A percentile compares a stretch with the other conserved stretches of the same genome.
These are phyloP conservation scores for Sinosuthora webbiana DNA, from an alignment of 2,113 vertebrate genomes.

Conservation along the genomic window DNA sequence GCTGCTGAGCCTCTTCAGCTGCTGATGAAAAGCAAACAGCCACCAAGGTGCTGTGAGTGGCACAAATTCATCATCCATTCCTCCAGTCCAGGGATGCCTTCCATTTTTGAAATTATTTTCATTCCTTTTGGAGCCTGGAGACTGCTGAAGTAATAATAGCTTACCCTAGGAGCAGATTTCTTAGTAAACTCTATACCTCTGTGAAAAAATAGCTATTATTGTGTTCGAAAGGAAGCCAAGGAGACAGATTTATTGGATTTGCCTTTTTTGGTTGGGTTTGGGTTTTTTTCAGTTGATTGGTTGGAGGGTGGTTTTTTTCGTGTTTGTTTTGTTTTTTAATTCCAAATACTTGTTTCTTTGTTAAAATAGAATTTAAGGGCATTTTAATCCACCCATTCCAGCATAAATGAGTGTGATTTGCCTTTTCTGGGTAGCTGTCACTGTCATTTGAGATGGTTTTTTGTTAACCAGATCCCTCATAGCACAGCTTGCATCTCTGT, in stretches of 20 bases:
- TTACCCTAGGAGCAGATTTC: conserved; percentile 34
- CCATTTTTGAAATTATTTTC: conserved; percentile 17
- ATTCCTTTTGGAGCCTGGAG: conserved; percentile 26
- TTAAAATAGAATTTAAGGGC: not conserved
- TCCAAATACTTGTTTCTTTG: not conserved
- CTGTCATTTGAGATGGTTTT: not conserved
- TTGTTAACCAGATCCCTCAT: not conserved
- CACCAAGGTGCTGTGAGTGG: not conserved
- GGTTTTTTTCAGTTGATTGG: not conserved
- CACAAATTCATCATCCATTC: not conserved
- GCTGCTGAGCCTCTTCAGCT: not conserved
- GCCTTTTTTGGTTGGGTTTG: rapidly evolving
- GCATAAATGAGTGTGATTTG: not conserved
- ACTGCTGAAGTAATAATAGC: conserved; percentile 39
- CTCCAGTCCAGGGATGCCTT: not conserved
- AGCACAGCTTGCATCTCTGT: not conserved
- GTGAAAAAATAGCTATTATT: conserved; percentile 34
- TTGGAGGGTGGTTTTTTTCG: no score
- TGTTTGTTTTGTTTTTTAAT: not conserved
- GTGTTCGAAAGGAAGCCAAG: not conserved
- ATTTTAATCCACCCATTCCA: not conserved
- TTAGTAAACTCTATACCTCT: conserved; percentile 6
- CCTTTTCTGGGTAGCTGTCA: not conserved
- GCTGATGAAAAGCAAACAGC: not conserved
- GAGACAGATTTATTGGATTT: not conserved